Percentiles rank a stretch among this genome's conserved stretches.
phyloP scores from a whole-genome alignment of 2,888 invertebrate genomes.

The Acrocyrtus sp. region DNA sequence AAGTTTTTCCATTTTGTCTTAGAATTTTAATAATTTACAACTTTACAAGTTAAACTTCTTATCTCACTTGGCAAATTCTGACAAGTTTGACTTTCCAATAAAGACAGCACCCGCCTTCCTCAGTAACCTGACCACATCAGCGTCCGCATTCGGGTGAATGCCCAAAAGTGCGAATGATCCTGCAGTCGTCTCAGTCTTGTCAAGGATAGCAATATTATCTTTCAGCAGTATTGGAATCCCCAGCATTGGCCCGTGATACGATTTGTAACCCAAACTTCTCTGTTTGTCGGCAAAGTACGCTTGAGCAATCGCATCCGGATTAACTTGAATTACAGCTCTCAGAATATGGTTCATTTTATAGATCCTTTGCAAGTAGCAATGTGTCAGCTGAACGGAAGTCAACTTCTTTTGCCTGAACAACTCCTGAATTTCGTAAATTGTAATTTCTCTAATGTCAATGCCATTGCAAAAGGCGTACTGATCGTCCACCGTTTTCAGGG shows the following conservation, averaged over 20 bases:
- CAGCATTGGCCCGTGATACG: constrained; percentile 23
- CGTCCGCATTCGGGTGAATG: constrained; percentile 36
- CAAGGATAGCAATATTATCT: constrained; percentile 38
- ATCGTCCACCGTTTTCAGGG: constrained; percentile 4
- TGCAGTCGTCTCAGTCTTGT: constrained; percentile 48
- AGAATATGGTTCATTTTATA: constrained; percentile 45
- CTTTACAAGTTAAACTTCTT: not conserved
- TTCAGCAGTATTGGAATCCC: constrained; percentile 55
- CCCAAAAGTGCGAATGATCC: constrained; percentile 51
- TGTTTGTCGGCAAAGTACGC: constrained; percentile 39
- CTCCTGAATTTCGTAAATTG: constrained; percentile 40
- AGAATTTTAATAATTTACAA: not conserved
- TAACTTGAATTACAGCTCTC: constrained; percentile 43
- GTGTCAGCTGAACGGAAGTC: constrained; percentile 31
- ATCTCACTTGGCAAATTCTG: constrained; percentile 48
- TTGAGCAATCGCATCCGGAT: constrained; percentile 40
- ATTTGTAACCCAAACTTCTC: not conserved
- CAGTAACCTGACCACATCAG: constrained; percentile 41
- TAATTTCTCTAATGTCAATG: constrained; percentile 56
- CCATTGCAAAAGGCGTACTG: constrained; percentile 23
- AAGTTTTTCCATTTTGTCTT: not conserved
- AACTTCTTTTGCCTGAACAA: constrained; percentile 25
- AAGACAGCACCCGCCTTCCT: constrained; percentile 51
- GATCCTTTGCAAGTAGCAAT: constrained; percentile 52
- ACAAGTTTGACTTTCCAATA: constrained; percentile 50